Evolutionary conservation across 2,113 vertebrate species (phyloP).

Genomic region (Rhineura floridana): DNA sequence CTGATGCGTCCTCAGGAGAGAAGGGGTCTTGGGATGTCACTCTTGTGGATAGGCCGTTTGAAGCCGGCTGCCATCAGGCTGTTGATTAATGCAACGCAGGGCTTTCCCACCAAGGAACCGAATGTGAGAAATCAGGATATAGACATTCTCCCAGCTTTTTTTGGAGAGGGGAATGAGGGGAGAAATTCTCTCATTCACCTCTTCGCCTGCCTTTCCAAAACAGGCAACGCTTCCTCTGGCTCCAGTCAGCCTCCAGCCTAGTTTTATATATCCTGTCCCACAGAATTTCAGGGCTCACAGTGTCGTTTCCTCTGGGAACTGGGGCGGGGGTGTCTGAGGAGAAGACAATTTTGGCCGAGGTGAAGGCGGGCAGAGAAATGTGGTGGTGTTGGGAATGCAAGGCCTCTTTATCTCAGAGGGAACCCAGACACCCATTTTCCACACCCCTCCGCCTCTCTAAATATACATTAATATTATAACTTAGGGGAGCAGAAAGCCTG

Average conservation of each 20-base stretch:
- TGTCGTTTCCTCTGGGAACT: conserved; percentile 69
- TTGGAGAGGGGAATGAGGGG: not conserved
- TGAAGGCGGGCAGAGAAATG: conserved; percentile 44
- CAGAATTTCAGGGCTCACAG: conserved; percentile 39
- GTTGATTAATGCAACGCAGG: not conserved
- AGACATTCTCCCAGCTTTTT: not conserved
- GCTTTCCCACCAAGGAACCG: not conserved
- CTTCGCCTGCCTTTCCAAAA: not conserved
- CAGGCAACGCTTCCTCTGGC: not conserved
- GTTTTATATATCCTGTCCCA: conserved; percentile 54
- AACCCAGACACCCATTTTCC: conserved; percentile 26
- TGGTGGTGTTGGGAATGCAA: not conserved
- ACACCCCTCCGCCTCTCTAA: conserved; percentile 35
- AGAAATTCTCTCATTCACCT: not conserved
- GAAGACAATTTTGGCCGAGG: conserved; percentile 31
- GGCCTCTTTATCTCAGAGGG: conserved; percentile 35
- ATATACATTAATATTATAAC: conserved; percentile 26
- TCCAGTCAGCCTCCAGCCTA: not conserved
- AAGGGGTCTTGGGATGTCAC: not conserved
- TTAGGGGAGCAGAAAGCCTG: conserved; percentile 31
- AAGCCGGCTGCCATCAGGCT: not conserved
- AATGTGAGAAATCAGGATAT: not conserved
- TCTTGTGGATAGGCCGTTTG: not conserved
- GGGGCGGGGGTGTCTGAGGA: conserved; percentile 19
- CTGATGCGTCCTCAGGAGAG: not conserved